Conservation (phyloP, 1,140 invertebrate species). For the Phocides pigmalion region DNA sequence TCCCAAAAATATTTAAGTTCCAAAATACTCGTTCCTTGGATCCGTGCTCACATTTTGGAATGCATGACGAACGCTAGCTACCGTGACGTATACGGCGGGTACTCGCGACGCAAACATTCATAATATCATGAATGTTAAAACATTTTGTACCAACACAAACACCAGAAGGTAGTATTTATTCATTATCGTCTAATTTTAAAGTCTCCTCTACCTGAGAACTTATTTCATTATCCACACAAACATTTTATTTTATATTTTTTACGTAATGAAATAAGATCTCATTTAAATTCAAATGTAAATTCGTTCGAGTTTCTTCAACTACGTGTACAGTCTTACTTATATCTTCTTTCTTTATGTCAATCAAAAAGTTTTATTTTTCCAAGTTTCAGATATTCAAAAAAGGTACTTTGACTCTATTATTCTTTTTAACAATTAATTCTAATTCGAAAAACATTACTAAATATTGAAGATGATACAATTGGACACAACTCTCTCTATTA, state of each 20-base stretch:
- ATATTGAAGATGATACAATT: slow-evolving; percentile 65
- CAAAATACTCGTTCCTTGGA: slow-evolving; percentile 79
- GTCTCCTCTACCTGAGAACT: slow-evolving; percentile 56
- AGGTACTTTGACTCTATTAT: slow-evolving; percentile 67
- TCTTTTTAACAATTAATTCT: slow-evolving; percentile 74
- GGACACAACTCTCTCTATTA: slow-evolving; percentile 38
- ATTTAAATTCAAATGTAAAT: slow-evolving; percentile 56
- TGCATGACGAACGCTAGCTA: slow-evolving; percentile 71
- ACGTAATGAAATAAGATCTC: slow-evolving; percentile 65
- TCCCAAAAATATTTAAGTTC: slow-evolving; percentile 49
- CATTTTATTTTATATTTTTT: not conserved
- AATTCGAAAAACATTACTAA: slow-evolving; percentile 58
- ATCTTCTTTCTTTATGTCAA: slow-evolving; percentile 58
- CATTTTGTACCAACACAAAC: slow-evolving; percentile 74
- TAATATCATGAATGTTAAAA: slow-evolving; percentile 78
- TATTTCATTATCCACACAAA: slow-evolving; percentile 54
- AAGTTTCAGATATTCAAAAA: slow-evolving; percentile 76
- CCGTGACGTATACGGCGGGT: slow-evolving; percentile 62
- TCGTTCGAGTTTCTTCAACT: slow-evolving; percentile 43
- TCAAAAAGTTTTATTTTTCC: slow-evolving; percentile 57
- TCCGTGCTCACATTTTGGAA: slow-evolving; percentile 63
- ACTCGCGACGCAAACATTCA: slow-evolving; percentile 73
- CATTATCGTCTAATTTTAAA: slow-evolving; percentile 66
- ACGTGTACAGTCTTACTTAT: slow-evolving; percentile 58
- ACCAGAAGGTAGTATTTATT: slow-evolving; percentile 80